Evolutionary conservation across 2,113 vertebrate species (phyloP).

Genomic region (Sisor rabdophorus): DNA sequence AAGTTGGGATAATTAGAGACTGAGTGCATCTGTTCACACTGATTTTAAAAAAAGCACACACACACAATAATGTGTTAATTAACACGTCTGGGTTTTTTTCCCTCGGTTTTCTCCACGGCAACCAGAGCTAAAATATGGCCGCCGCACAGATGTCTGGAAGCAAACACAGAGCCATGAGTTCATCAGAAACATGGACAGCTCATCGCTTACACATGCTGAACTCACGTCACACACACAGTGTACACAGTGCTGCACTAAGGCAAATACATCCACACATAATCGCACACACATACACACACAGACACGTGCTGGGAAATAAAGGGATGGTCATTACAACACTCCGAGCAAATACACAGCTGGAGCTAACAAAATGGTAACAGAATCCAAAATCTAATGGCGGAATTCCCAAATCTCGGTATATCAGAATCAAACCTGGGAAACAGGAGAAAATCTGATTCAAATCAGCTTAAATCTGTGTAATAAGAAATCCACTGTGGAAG

Average conservation of each 20-base stretch:
- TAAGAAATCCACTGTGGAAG: no score
- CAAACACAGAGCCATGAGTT: constrained; percentile 56
- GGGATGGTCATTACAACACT: constrained; percentile 63
- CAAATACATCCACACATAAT: constrained; percentile 62
- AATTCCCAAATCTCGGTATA: no score
- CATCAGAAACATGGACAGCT: constrained; percentile 62
- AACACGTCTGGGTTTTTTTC: neutral
- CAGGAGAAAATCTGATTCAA: no score
- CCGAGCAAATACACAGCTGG: constrained; percentile 62
- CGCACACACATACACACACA: constrained; percentile 34
- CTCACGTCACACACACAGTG: constrained; percentile 68
- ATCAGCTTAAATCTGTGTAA: no score
- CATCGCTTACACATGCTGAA: constrained; percentile 71
- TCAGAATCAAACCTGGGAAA: no score
- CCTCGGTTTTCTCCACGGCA: neutral
- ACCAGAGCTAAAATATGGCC: constrained; percentile 22
- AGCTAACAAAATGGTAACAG: no score
- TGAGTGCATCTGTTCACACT: no score
- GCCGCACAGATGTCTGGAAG: constrained; percentile 33
- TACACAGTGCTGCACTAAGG: constrained; percentile 66
- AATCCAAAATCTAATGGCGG: no score
- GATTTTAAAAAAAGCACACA: no score
- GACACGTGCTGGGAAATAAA: constrained; percentile 57
- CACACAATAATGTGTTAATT: constrained; percentile 15
- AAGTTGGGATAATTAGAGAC: no score